Conservation (phyloP, 1,140 invertebrate species). For the Psix sp. region DNA sequence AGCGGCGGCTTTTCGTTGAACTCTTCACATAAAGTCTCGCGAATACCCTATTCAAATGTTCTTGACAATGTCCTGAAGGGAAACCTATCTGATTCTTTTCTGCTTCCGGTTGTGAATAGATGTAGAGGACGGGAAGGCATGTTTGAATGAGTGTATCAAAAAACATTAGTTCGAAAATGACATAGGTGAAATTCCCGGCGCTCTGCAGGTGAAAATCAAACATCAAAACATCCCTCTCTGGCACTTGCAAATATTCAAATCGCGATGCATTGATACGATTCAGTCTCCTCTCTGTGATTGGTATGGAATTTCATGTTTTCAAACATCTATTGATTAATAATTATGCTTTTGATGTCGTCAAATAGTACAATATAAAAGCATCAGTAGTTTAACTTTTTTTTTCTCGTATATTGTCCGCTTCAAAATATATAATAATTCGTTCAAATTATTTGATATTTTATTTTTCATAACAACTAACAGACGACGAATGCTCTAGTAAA, state of each 20-base stretch:
- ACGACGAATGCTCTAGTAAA: no score
- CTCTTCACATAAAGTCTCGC: conserved; percentile 41
- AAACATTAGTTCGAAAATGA: conserved; percentile 53
- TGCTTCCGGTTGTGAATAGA: conserved; percentile 43
- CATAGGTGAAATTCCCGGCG: conserved; percentile 50
- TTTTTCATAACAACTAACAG: no score
- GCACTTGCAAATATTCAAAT: conserved; percentile 42
- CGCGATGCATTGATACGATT: conserved; percentile 21
- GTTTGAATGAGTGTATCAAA: conserved; percentile 39
- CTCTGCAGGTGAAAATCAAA: conserved; percentile 54
- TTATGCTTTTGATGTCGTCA: conserved; percentile 30
- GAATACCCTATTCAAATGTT: conserved; percentile 57
- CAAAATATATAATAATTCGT: no score
- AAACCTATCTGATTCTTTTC: conserved; percentile 51
- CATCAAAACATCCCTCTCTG: conserved; percentile 22
- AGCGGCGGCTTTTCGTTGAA: conserved; percentile 42
- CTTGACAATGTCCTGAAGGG: conserved; percentile 54
- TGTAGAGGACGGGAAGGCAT: conserved; percentile 27
- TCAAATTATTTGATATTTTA: no score
- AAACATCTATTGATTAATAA: conserved; percentile 41
- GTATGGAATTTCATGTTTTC: conserved; percentile 30
- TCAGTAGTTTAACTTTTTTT: no score
- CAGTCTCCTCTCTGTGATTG: conserved; percentile 14
- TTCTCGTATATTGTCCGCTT: no score
- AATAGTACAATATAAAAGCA: no score